Evolutionary conservation across 1,140 invertebrate species (phyloP), one percentile per base, ranked within the genome.

Genomic region (Planococcus citri): DNA sequence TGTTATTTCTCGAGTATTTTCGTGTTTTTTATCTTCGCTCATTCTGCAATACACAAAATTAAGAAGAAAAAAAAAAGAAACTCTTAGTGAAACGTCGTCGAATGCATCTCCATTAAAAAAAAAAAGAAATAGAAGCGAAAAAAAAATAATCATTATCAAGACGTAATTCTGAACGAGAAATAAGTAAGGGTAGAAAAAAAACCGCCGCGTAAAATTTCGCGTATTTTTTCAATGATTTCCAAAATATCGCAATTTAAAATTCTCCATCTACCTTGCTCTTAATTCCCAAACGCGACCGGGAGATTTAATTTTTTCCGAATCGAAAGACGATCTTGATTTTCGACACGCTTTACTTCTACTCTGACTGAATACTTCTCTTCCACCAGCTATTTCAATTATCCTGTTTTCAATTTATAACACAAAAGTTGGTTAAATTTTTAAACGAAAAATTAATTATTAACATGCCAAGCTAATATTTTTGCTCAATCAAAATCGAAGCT

Each of bases 311-410:
- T 83, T 83, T 72, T 78, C 79, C 73, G 81, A 82, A 75, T 83
- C 82, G 71, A 83, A 83, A 60, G 77, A 72, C 27, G 73, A 69
- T 70, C 75, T 51, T 41, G 51, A 74, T 73, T 89, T 90, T 73
- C 88, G 82, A 68, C 85, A 83, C 64, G 88, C 87, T 81, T 90
- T 89, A 75, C 86, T 88, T 74, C 89, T 80, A 77, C 88, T 91
- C 76, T 90, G 88, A 37, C 89, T 91, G 78, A 89, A 92, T 61
- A 93, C 83, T 79, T 93, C 90, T 69, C 90, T 82, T 69, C 91
- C 91, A 73, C 90, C 90, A 57, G 90, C 90, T 77, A 92, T 91
- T 83, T 92, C 90, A 79, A 91, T 91, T 77, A 91, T 90, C 78
- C 90, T 90, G 78, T 77, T 84, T 77, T 12, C 29, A 61, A 72